Conservation (phyloP, 2,797 vertebrate genomes). For the Hirundo rustica region DNA sequence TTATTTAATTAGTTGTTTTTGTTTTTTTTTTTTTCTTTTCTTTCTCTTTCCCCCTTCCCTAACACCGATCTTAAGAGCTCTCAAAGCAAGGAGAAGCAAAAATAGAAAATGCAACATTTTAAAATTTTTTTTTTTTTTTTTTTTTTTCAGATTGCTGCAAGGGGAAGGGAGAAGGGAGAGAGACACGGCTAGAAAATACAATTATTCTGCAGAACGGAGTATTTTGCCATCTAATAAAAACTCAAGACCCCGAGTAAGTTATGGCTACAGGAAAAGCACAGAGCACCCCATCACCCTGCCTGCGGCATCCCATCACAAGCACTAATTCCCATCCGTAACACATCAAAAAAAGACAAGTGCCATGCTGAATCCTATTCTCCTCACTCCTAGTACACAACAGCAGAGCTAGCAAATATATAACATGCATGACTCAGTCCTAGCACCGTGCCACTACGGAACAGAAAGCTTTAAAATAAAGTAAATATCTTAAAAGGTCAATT, state of each 20-base stretch:
- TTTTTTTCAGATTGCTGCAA: background rate
- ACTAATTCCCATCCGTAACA: constrained; percentile 34
- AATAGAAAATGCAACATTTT: background rate
- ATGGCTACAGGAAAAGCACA: background rate
- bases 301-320: constrained; percentile 30
- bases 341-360: constrained; percentile 65
- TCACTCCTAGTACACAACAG: constrained; percentile 38
- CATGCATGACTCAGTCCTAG: constrained; percentile 66
- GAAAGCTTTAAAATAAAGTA: constrained; percentile 59
- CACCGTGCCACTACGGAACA: constrained; percentile 23
- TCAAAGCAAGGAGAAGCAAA: background rate
- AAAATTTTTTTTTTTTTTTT: background rate
- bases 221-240: constrained; percentile 14
- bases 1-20: background rate
- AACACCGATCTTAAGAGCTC: background rate
- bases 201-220: constrained; percentile 55
- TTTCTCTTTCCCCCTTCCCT: background rate
- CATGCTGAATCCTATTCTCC: constrained; percentile 54
- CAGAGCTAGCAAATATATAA: constrained; percentile 42
- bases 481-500: constrained; percentile 55
- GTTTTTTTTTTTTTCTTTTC: no score
- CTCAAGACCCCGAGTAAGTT: constrained; percentile 25
- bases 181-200: background rate
- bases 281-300: constrained; percentile 8
- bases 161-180: background rate